Evolutionary conservation across 2,113 vertebrate species (phyloP).

Genomic region (Lepus timidus): DNA sequence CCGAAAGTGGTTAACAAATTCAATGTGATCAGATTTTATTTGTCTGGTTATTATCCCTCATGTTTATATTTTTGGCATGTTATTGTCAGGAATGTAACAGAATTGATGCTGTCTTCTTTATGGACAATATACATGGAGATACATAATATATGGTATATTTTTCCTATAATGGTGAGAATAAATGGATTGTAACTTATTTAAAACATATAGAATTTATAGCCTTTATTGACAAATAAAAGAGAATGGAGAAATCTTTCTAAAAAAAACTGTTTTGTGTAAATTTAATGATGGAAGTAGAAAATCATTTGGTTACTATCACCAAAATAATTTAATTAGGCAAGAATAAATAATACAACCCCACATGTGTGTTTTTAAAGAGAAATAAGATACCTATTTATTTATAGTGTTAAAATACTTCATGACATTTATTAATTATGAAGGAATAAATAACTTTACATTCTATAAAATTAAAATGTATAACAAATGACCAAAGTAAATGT

Average conservation of each 20-base stretch:
- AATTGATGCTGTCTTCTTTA: not conserved
- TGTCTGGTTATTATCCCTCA: not conserved
- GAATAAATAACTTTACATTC: not conserved
- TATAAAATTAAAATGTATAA: constrained; percentile 30
- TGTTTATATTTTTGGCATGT: not conserved
- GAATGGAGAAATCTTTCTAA: not conserved
- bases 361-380: not conserved
- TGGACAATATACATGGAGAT: not conserved
- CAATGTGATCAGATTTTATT: not conserved
- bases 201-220: not conserved
- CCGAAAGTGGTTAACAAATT: no score
- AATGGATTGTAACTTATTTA: not conserved
- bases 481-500: not conserved
- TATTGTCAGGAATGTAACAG: not conserved
- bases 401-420: not conserved
- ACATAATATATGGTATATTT: not conserved
- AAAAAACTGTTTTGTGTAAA: not conserved
- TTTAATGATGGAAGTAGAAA: not conserved
- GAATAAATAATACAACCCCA: not conserved
- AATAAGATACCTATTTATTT: not conserved
- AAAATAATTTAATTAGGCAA: not conserved
- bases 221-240: not conserved
- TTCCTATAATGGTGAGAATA: not conserved
- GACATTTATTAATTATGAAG: not conserved
- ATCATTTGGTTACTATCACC: not conserved